phyloP scores from a whole-genome alignment of 2,797 vertebrate genomes.

The Paguma larvata region DNA sequence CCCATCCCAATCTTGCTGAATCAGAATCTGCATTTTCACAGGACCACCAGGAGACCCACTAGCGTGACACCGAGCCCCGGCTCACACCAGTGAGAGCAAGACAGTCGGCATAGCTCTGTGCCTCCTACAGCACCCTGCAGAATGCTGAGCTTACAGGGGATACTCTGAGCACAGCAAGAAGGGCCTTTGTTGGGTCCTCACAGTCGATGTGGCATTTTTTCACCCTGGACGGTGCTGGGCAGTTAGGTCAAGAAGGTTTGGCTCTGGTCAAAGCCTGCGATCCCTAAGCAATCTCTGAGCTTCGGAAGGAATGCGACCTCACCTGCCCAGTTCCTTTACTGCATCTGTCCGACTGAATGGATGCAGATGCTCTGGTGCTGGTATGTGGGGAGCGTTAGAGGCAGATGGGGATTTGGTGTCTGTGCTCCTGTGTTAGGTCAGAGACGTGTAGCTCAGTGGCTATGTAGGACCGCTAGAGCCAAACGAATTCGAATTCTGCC shows the following conservation, averaged over 20 bases:
- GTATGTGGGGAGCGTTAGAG: not conserved
- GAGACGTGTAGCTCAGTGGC: not conserved
- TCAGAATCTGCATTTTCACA: not conserved
- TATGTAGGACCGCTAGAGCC: not conserved
- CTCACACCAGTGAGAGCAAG: not conserved
- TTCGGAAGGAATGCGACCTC: not conserved
- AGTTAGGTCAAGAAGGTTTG: not conserved
- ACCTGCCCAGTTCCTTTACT: too few relatives aligned
- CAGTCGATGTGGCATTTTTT: too few relatives aligned
- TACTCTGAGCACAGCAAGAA: not conserved
- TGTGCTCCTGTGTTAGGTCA: not conserved
- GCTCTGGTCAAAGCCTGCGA: not conserved
- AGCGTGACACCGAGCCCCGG: not conserved
- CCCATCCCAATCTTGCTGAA: not conserved
- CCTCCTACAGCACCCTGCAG: not conserved
- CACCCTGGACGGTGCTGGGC: not conserved
- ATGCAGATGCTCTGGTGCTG: not conserved
- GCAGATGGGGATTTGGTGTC: not conserved
- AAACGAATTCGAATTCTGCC: not conserved
- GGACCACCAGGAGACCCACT: not conserved
- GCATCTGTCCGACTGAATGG: not conserved
- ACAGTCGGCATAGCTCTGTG: not conserved
- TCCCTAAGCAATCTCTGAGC: not conserved
- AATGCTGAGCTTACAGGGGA: accelerated
- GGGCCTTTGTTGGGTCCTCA: not conserved